Evolutionary conservation across 30 jellyfish, hydroid and myxozoan genomes (phyloP).

Genomic region (Cassiopea xamachana): DNA sequence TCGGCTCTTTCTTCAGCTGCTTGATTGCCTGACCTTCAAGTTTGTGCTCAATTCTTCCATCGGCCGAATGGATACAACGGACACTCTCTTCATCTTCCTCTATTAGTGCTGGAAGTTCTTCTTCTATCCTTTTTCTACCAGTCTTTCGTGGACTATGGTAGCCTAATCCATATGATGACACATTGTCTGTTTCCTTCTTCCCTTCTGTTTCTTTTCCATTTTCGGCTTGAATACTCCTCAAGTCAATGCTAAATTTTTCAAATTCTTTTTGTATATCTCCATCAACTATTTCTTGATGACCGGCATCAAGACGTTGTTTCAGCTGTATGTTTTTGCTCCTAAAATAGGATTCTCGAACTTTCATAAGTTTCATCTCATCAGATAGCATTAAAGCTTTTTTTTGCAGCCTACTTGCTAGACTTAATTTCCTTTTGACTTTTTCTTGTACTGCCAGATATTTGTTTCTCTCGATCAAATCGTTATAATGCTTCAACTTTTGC

Average conservation of each 20-base stretch:
- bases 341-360: constrained; percentile 43
- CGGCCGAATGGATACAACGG: constrained; percentile 14
- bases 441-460: constrained; percentile 41
- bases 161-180: neutral
- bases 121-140: constrained; percentile 9
- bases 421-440: constrained; percentile 32
- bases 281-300: neutral
- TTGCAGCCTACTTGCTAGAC: constrained; percentile 34
- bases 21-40: neutral
- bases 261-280: neutral
- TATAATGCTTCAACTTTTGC: constrained; percentile 41
- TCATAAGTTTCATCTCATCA: constrained; percentile 52
- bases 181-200: neutral
- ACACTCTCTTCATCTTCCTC: constrained; percentile 61
- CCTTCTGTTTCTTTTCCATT: neutral
- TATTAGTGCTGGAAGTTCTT: constrained; percentile 42
- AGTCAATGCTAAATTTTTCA: neutral
- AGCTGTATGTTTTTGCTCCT: constrained; percentile 40
- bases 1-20: neutral
- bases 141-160: constrained; percentile 13
- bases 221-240: neutral
- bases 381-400: constrained; percentile 44
- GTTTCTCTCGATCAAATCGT: constrained; percentile 19
- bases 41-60: constrained; percentile 8
- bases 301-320: constrained; percentile 24